These are phyloP conservation scores for Trissonchulus latispiculum DNA, from an alignment of 2,888 invertebrate genomes.

Conservation along the genomic window DNA sequence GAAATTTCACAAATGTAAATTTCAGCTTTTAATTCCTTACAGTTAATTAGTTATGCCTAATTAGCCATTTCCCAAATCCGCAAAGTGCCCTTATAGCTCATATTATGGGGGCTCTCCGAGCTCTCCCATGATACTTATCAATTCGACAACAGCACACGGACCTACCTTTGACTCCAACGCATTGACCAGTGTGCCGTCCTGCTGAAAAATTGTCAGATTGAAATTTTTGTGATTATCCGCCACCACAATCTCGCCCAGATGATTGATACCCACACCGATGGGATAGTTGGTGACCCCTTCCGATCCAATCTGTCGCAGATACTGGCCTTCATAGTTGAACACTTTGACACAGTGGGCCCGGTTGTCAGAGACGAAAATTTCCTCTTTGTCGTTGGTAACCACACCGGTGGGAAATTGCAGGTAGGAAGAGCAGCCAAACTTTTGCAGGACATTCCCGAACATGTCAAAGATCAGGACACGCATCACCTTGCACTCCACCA, in stretches of 20 bases:
- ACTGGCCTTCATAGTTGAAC: slow-evolving; percentile 93
- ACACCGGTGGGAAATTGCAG: slow-evolving; percentile 99
- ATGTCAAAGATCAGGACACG: slow-evolving; percentile 97
- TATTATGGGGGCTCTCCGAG: no score
- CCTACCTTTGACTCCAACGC: slow-evolving; percentile 87
- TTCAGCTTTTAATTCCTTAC: no score
- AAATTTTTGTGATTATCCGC: slow-evolving; percentile 99
- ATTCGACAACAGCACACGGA: no score
- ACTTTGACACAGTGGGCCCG: slow-evolving; percentile 99
- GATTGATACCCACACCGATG: slow-evolving; percentile 96
- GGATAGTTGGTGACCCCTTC: slow-evolving; percentile 99
- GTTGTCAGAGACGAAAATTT: slow-evolving; percentile 99
- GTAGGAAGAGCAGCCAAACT: slow-evolving; percentile 95
- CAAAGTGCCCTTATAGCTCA: no score
- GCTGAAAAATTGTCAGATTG: slow-evolving; percentile 84
- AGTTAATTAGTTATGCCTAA: no score
- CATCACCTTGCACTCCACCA: slow-evolving; percentile 94
- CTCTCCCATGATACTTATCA: no score
- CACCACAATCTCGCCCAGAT: slow-evolving; percentile 88
- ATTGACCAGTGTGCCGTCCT: slow-evolving; percentile 90
- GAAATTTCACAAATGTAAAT: no score
- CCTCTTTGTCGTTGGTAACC: slow-evolving; percentile 96
- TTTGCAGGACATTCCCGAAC: slow-evolving; percentile 80
- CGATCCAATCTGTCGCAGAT: slow-evolving; percentile 91
- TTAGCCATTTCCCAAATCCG: no score